Conservation (phyloP, 2,797 vertebrate species). For the Denticeps clupeoides region DNA sequence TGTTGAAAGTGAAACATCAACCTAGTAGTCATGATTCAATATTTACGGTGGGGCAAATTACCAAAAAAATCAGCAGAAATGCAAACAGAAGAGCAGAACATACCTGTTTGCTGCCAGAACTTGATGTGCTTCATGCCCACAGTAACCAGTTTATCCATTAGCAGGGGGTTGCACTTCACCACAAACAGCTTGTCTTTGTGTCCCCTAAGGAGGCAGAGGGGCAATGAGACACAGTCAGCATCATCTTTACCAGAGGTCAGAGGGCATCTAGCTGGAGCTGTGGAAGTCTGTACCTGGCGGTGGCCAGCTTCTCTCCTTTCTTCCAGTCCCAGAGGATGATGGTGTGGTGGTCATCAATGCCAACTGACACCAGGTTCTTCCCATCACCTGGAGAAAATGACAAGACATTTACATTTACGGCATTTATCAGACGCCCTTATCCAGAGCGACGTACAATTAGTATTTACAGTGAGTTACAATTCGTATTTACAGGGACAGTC, state of each 20-base stretch:
- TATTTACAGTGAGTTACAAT: no score
- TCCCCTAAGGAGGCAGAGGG: conserved; percentile 38
- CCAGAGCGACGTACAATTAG: neutral
- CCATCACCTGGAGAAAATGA: conserved; percentile 68
- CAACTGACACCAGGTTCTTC: conserved; percentile 83
- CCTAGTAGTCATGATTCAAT: no score
- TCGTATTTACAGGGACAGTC: no score
- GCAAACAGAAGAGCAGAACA: no score
- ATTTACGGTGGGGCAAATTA: no score
- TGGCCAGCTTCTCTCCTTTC: conserved; percentile 86
- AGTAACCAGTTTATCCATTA: conserved; percentile 82
- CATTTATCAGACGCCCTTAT: neutral
- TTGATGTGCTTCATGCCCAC: conserved; percentile 94
- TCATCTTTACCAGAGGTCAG: no score
- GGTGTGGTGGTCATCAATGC: conserved; percentile 83
- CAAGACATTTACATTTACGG: neutral
- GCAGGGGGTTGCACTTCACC: conserved; percentile 84
- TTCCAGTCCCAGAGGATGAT: conserved; percentile 97
- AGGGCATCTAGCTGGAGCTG: no score
- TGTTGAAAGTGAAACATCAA: no score
- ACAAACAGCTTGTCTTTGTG: conserved; percentile 93
- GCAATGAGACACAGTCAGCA: neutral
- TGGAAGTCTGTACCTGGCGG: conserved; percentile 82
- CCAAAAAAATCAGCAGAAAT: no score
- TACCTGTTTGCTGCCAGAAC: conserved; percentile 97